Conservation (phyloP, 1,140 invertebrate species). For the Harpegnathos saltator region DNA sequence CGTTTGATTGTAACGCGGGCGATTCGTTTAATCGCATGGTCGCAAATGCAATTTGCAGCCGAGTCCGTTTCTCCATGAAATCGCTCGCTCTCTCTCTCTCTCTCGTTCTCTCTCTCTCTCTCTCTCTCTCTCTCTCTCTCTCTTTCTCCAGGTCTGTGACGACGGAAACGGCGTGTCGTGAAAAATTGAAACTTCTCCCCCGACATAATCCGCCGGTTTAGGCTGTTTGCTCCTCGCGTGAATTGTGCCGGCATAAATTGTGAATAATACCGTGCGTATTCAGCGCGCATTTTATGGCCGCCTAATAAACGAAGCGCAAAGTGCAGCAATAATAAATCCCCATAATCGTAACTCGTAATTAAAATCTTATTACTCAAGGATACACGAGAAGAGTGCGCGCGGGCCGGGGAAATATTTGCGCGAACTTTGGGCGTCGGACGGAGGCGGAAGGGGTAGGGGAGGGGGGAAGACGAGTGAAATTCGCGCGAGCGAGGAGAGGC, state of each 20-base stretch:
- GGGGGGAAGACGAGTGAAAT: background rate
- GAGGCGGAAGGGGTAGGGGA: too few species aligned
- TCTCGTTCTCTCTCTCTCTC: too few species aligned
- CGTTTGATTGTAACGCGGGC: too few species aligned
- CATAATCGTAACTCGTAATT: conserved; percentile 56
- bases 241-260: conserved; percentile 44
- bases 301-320: conserved; percentile 13
- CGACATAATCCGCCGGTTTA: conserved; percentile 19
- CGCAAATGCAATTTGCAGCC: too few species aligned
- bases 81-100: too few species aligned
- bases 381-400: conserved; percentile 20
- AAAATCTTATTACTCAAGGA: conserved; percentile 37
- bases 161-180: too few species aligned
- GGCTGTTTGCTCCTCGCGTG: conserved; percentile 29
- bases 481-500: background rate
- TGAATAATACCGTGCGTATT: conserved; percentile 30
- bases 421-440: conserved; percentile 38
- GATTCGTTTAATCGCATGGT: too few species aligned
- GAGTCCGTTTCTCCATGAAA: too few species aligned
- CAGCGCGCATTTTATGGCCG: conserved; percentile 17
- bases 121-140: too few species aligned
- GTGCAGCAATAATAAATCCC: conserved; percentile 44
- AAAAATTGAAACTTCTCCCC: conserved; percentile 17
- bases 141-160: too few species aligned
- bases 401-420: background rate